A percentile compares a stretch with the other conserved stretches of the same genome.
Evolutionary conservation across 2,113 vertebrate genomes (phyloP).

Genomic region (Tetrao urogallus): DNA sequence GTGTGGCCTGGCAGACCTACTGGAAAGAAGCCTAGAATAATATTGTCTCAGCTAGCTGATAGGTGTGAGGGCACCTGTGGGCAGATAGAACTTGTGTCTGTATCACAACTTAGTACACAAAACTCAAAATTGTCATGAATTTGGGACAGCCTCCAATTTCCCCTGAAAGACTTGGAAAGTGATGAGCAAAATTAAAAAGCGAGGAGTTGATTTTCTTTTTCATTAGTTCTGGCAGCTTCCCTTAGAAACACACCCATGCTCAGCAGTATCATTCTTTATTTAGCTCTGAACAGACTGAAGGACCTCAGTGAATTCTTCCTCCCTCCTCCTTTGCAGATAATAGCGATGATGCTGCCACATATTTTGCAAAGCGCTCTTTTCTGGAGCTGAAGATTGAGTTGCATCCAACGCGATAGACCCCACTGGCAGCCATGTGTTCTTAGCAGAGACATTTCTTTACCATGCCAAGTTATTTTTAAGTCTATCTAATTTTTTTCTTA

Average conservation of each 20-base stretch:
- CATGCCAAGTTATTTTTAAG: slow-evolving; percentile 72
- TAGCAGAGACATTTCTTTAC: slow-evolving; percentile 35
- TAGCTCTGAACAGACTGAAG: slow-evolving; percentile 67
- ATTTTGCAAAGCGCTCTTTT: slow-evolving; percentile 60
- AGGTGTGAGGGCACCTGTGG: slow-evolving; percentile 63
- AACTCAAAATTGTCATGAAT: slow-evolving; percentile 12
- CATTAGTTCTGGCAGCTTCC: slow-evolving; percentile 64
- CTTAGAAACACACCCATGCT: slow-evolving; percentile 25
- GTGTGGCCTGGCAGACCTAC: slow-evolving; percentile 53
- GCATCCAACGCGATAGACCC: slow-evolving; percentile 30
- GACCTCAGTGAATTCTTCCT: slow-evolving; percentile 35
- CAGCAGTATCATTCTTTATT: slow-evolving; percentile 67
- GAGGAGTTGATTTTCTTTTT: background rate
- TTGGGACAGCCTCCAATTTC: slow-evolving; percentile 12
- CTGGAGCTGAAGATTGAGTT: slow-evolving; percentile 55
- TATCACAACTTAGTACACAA: background rate
- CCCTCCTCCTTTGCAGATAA: slow-evolving; percentile 49
- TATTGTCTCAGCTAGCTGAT: slow-evolving; percentile 46
- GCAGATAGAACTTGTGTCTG: slow-evolving; percentile 34
- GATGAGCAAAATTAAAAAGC: slow-evolving; percentile 42
- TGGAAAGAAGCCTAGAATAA: slow-evolving; percentile 56
- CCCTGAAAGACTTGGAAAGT: background rate
- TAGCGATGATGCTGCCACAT: slow-evolving; percentile 5
- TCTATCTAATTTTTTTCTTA: slow-evolving; percentile 44
- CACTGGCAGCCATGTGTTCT: background rate